Evolutionary conservation across 2,888 invertebrate species (phyloP).

Genomic region (Trypoxylon attenuatum): DNA sequence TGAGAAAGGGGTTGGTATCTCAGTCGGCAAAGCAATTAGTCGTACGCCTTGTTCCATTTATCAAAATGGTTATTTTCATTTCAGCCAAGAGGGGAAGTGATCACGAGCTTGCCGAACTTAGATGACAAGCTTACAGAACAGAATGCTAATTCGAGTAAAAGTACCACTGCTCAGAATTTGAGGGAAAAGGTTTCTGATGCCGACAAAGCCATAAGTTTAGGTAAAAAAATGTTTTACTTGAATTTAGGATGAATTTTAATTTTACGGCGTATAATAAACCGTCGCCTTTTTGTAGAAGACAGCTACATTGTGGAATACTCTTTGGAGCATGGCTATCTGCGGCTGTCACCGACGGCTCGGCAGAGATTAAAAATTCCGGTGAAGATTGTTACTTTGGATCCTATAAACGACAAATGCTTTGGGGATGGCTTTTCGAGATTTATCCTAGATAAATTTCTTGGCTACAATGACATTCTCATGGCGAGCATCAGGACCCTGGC

Average conservation of each 20-base stretch:
- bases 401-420: constrained; percentile 91
- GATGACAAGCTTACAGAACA: constrained; percentile 55
- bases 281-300: too few relatives aligned
- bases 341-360: constrained; percentile 90
- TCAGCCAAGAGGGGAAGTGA: constrained; percentile 35
- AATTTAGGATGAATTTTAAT: constrained; percentile 55
- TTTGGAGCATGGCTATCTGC: constrained; percentile 95
- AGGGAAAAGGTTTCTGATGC: constrained; percentile 76
- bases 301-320: constrained; percentile 99
- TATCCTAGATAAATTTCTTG: constrained; percentile 93
- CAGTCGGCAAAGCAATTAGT: background rate
- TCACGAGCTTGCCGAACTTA: constrained; percentile 29
- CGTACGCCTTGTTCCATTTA: too few relatives aligned
- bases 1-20: constrained; percentile 24
- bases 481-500: constrained; percentile 96
- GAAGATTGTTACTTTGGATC: constrained; percentile 90
- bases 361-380: constrained; percentile 94
- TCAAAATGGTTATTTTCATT: constrained; percentile 31
- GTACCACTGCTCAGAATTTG: constrained; percentile 63
- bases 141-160: constrained; percentile 48
- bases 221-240: constrained; percentile 64
- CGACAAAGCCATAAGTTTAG: constrained; percentile 79
- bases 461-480: constrained; percentile 98
- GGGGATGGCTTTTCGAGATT: constrained; percentile 94
- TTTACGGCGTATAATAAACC: constrained; percentile 53